Evolutionary conservation across 1,140 invertebrate species (phyloP).

Genomic region (Eubasilissa regina): DNA sequence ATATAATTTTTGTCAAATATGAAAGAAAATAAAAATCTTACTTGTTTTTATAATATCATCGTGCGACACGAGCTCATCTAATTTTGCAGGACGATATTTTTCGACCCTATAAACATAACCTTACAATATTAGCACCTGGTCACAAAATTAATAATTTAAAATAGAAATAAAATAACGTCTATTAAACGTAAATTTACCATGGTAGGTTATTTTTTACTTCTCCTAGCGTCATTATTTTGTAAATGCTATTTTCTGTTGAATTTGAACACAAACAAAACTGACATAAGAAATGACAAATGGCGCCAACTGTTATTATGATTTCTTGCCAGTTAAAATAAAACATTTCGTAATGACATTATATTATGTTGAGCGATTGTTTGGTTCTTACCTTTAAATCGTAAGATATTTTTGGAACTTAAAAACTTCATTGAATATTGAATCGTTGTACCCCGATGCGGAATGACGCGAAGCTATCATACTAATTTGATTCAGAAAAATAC

Average conservation of each 20-base stretch:
- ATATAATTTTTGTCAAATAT: conserved; percentile 5
- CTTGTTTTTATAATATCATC: conserved; percentile 97
- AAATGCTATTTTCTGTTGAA: not conserved
- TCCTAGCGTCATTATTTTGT: conserved; percentile 63
- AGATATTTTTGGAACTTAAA: no score
- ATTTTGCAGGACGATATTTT: conserved; percentile 93
- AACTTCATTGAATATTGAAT: no score
- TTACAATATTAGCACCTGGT: not conserved
- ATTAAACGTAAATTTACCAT: conserved; percentile 66
- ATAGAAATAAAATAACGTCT: conserved; percentile 8
- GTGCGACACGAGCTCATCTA: conserved; percentile 97
- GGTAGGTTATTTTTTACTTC: conserved; percentile 70
- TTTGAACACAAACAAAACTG: conserved; percentile 7
- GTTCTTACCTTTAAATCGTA: no score
- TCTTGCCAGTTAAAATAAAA: not conserved
- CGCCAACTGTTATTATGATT: conserved; percentile 9
- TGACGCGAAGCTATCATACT: no score
- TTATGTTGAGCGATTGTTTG: not conserved
- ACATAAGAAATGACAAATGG: conserved; percentile 49
- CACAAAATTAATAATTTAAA: conserved; percentile 1
- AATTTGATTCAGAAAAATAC: no score
- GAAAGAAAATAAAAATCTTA: conserved; percentile 72
- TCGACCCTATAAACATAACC: conserved; percentile 86
- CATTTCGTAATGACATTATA: not conserved
- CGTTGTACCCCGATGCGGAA: no score